Base-by-base conservation (phyloP, 2,797 vertebrate species). In the Pogonophryne albipinna region DNA sequence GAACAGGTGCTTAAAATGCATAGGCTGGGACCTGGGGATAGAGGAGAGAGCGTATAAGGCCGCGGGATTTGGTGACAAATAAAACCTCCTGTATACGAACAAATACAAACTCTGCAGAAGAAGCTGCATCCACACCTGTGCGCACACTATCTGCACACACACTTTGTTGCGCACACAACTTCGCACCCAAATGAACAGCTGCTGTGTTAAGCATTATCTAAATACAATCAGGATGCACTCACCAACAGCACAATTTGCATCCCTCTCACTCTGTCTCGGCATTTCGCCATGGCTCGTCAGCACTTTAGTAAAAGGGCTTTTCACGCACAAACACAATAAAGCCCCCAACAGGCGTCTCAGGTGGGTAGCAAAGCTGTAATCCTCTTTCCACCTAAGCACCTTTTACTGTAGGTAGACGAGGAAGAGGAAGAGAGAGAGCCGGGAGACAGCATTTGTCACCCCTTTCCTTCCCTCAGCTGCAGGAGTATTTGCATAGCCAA, bases 251-350 rank as follows among this genome's bases (percentile, higher is more conserved):
- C 78, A 82, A 88, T 92, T 89, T 93, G 85, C 86, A 91, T 90
- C 81, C 78, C 75, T 63, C 84, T 87, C 82, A 50, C 85, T 83
- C 70, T 47, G 81, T 85, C 89, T 90, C 80, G 83, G 90, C 87
- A 61, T 81, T 84, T 80, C 16, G 85, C 89, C 87, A 88, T 56
- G 80, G 86, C 85, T 91, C 74, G 91, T 94, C 92, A 93, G 92
- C 93, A 93, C 83, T 92, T 93, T 89, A 85, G 86, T 75, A 90
- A 88, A 91, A 89, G 85, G 87, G 88, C 84, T 92, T 92, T 93
- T 89, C 85, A 89, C 84, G 69, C 89, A 91, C 86, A 92, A 90
- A 92, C 88, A 92, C 89, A 90, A 91, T 92, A 91, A 92, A 91
- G 82, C 85, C 85, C 66, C 85, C 89, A 85, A 90, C 84, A 87